These are phyloP conservation scores for Anastatus disparis DNA, from an alignment of 1,140 invertebrate genomes.

Conservation along the genomic window DNA sequence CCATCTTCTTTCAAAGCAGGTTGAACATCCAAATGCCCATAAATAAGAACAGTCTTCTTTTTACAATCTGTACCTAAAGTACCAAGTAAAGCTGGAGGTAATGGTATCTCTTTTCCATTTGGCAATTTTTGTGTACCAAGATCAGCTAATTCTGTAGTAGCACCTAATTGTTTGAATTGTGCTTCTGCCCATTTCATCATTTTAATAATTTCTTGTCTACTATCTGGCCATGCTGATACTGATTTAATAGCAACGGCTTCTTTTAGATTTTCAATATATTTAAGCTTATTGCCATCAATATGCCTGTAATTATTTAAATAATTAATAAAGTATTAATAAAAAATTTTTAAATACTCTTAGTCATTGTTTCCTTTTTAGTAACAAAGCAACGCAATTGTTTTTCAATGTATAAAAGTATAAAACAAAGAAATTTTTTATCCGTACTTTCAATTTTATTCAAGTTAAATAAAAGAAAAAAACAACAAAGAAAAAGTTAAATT, in stretches of 20 bases:
- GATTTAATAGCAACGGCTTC: constrained; percentile 95
- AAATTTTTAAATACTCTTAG: not conserved
- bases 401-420: too few species aligned
- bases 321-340: too few species aligned
- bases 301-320: constrained; percentile 70
- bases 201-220: constrained; percentile 76
- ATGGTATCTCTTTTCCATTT: constrained; percentile 77
- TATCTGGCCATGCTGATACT: constrained; percentile 91
- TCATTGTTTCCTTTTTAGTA: too few species aligned
- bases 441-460: too few species aligned
- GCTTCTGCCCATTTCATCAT: constrained; percentile 86
- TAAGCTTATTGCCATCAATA: constrained; percentile 80
- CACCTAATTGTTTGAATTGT: constrained; percentile 81
- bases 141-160: constrained; percentile 79
- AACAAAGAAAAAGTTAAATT: not conserved
- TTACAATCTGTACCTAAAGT: constrained; percentile 83
- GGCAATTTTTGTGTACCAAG: constrained; percentile 82
- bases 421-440: too few species aligned
- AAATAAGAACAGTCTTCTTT: constrained; percentile 93
- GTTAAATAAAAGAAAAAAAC: too few species aligned
- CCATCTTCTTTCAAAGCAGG: constrained; percentile 92
- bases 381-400: too few species aligned
- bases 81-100: constrained; percentile 92
- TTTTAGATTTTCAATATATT: constrained; percentile 83
- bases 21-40: constrained; percentile 98